These are phyloP conservation scores for Antheraea yamamai DNA, from an alignment of 2,888 invertebrate species.

Conservation along the genomic window DNA sequence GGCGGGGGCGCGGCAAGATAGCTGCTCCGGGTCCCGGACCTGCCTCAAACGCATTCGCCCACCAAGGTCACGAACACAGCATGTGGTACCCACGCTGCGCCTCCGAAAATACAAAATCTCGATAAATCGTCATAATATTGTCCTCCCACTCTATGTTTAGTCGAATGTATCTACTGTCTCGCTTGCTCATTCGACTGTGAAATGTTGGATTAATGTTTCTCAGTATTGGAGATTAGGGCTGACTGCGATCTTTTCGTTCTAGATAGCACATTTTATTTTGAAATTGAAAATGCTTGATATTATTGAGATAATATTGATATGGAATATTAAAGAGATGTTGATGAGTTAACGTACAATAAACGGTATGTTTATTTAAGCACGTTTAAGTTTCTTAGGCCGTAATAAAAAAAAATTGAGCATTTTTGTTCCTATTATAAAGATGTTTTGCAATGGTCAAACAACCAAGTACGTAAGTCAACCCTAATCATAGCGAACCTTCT, in stretches of 20 bases:
- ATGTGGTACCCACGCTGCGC: slow-evolving; percentile 64
- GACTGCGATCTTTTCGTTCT: not conserved
- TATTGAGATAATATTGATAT: not conserved
- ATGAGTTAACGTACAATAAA: not conserved
- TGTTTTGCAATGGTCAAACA: not conserved
- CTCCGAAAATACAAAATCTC: slow-evolving; percentile 74
- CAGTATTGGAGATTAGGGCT: slow-evolving; percentile 15
- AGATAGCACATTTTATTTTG: not conserved
- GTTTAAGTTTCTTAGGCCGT: not conserved
- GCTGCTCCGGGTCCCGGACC: slow-evolving; percentile 71
- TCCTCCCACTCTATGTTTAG: slow-evolving; percentile 51
- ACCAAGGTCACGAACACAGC: slow-evolving; percentile 71
- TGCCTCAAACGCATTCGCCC: slow-evolving; percentile 70
- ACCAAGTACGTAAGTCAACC: slow-evolving; percentile 51
- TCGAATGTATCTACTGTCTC: slow-evolving; percentile 40
- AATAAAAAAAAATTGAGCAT: not conserved
- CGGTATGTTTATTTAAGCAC: not conserved
- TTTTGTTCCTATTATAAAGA: not conserved
- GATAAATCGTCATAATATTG: slow-evolving; percentile 49
- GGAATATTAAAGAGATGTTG: not conserved
- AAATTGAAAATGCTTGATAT: not conserved
- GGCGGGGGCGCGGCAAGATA: slow-evolving; percentile 72
- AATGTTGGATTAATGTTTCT: slow-evolving; percentile 45
- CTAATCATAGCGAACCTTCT: slow-evolving; percentile 80
- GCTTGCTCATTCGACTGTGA: slow-evolving; percentile 53